Base-by-base conservation (phyloP, 2,113 vertebrate genomes). In the Gavialis gangeticus region DNA sequence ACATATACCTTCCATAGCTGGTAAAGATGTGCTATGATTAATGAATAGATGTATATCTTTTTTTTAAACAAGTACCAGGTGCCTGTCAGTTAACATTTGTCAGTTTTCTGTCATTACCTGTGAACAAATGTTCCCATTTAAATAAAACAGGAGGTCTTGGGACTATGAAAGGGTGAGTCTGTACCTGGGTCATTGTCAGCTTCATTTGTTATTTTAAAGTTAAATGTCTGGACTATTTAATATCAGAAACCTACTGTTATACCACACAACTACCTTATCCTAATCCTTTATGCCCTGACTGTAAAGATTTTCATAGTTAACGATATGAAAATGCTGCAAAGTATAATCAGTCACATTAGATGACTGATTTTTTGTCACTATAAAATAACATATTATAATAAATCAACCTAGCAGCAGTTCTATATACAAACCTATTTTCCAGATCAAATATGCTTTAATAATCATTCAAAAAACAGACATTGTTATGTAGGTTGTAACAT, bases 51-150 rank as follows among this genome's bases (percentile, higher is more conserved):
- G 30, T 91, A 54, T 58, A 91, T 86, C 46, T 84, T 83, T 60
- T 90, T 89, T 84, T 59, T 89, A 81, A 93, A 94, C 81, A 76
- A 66, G 15, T 90, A 90, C 55, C 81, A 96, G 77, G 63, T 96
- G 76, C 78, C 87, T 94, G 75, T 89, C 76, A 75, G 67, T 95
- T 97, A 97, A 62, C 8, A 91, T 95, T 95, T 97, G 76, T 96
- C 92, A 97, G 87, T 94, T 75, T 91, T 95, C 90, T 85, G 69
- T 95, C 88, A 85, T 75, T 94, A 96, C 55, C 56, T 95, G 46
- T 89, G 89, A 94, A 87, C 79, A 96, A 98, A 92, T 94, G 91
- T 85, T 96, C 46, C 56, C 82, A 84, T 60, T 96, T 97, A 96
- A 90, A 56, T 80, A 71, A 73, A 95, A 84, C 17, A 95, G 27